A percentile compares a stretch with the other conserved stretches of the same genome.
Evolutionary conservation across 2,888 invertebrate species (phyloP).

Genomic region (Hypomecis atomaria): DNA sequence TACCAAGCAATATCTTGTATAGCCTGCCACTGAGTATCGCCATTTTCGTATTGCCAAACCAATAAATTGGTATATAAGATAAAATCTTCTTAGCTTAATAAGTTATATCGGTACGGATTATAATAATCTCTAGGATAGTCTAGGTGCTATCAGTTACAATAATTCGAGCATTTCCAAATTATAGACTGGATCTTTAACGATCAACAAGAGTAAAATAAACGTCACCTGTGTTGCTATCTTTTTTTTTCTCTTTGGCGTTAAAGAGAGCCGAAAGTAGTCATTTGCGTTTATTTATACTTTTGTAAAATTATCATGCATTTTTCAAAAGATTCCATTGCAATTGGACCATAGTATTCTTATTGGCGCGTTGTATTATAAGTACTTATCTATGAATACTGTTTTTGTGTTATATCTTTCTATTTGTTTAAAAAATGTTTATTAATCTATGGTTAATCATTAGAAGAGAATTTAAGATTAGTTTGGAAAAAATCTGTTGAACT

Average conservation of each 20-base stretch:
- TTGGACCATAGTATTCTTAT: conserved; percentile 28
- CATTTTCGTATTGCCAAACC: conserved; percentile 49
- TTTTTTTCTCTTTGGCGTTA: background rate
- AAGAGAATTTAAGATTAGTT: background rate
- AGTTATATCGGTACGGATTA: conserved; percentile 63
- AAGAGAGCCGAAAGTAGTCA: background rate
- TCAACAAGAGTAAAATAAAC: background rate
- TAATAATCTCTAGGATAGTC: conserved; percentile 60
- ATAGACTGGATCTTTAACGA: background rate
- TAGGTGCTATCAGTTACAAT: conserved; percentile 64
- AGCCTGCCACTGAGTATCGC: conserved; percentile 16
- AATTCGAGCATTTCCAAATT: conserved; percentile 31
- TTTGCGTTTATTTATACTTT: background rate
- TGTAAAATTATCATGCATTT: conserved; percentile 12
- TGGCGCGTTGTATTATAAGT: conserved; percentile 7
- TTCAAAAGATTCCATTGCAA: conserved; percentile 37
- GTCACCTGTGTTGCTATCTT: background rate
- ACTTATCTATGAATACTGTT: conserved; percentile 9
- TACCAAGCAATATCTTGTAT: background rate
- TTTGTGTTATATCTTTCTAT: conserved; percentile 6
- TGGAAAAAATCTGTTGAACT: background rate
- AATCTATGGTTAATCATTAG: conserved; percentile 6
- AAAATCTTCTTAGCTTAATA: conserved; percentile 44
- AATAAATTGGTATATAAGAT: conserved; percentile 56
- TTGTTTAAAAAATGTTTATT: conserved; percentile 6